A percentile compares a stretch with the other conserved stretches of the same genome.
These are phyloP conservation scores for Pangasius djambal DNA, from an alignment of 2,797 vertebrate genomes.

Conservation along the genomic window DNA sequence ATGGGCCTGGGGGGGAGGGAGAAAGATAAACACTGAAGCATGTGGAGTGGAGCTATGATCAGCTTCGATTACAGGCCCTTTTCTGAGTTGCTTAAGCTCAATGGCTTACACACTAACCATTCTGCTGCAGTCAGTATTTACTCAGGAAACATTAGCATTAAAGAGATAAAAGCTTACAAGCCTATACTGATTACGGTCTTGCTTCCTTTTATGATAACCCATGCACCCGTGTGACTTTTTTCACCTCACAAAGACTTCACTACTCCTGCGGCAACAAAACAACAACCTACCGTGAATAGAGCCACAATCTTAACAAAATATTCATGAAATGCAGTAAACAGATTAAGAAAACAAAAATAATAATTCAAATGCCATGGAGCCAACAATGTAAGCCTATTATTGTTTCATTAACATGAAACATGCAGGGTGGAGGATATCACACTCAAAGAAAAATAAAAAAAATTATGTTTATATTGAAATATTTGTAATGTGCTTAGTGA, in stretches of 20 bases:
- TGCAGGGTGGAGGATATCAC: neutral
- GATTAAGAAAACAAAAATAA: neutral
- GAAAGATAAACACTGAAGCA: constrained; percentile 44
- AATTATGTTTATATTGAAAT: neutral
- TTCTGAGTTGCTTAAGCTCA: constrained; percentile 54
- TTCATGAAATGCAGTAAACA: neutral
- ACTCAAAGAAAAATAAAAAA: neutral
- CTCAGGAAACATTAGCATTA: constrained; percentile 32
- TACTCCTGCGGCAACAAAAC: neutral
- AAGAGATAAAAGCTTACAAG: constrained; percentile 41
- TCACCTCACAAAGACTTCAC: neutral
- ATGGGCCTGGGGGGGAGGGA: neutral
- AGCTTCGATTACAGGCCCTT: constrained; percentile 49
- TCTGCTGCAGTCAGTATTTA: constrained; percentile 39
- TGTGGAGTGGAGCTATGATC: constrained; percentile 35
- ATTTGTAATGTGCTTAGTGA: neutral
- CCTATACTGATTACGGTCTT: neutral
- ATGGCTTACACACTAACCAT: constrained; percentile 33
- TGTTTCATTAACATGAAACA: neutral
- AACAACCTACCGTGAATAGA: too few relatives aligned
- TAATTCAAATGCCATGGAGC: neutral
- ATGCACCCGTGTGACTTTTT: neutral
- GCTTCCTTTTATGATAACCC: neutral
- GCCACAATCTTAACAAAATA: neutral
- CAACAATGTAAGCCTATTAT: neutral